Evolutionary conservation across 2,113 vertebrate species (phyloP).

Genomic region (Meleagris gallopavo): DNA sequence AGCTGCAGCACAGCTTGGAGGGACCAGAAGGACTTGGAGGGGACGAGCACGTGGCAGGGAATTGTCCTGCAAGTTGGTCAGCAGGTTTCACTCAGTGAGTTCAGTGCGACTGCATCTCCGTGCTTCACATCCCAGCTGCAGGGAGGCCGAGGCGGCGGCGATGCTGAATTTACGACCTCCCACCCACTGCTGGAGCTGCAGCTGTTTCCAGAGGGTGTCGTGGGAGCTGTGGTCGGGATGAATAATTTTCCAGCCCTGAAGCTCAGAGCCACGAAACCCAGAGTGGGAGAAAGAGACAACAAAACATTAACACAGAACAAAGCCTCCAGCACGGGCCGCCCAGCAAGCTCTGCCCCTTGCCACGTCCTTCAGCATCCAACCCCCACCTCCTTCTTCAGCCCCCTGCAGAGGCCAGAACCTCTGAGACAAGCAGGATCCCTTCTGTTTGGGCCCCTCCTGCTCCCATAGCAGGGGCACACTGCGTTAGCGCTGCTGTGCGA

Average conservation of each 20-base stretch:
- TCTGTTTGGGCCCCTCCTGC: neutral
- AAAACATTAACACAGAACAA: slow-evolving; percentile 52
- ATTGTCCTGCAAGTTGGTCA: accelerated
- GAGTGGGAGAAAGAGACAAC: slow-evolving; percentile 50
- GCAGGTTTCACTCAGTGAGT: neutral
- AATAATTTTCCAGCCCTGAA: slow-evolving; percentile 63
- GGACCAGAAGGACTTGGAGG: neutral
- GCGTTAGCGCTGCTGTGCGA: neutral
- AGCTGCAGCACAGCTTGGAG: neutral
- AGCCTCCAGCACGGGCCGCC: slow-evolving; percentile 6
- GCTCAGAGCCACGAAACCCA: slow-evolving; percentile 41
- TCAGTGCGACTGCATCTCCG: accelerated
- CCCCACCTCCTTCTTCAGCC: neutral
- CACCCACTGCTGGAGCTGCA: slow-evolving; percentile 41
- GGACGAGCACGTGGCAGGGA: neutral
- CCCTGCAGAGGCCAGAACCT: neutral
- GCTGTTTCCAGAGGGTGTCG: slow-evolving; percentile 32
- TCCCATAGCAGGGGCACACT: neutral
- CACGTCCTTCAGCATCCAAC: neutral
- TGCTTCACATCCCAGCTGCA: neutral
- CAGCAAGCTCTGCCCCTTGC: neutral
- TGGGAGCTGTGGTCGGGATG: slow-evolving; percentile 51
- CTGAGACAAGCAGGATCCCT: neutral
- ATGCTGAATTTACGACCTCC: slow-evolving; percentile 42
- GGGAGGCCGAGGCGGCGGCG: neutral